phyloP scores from a whole-genome alignment of 2,888 invertebrate genomes.

The Formica aserva region DNA sequence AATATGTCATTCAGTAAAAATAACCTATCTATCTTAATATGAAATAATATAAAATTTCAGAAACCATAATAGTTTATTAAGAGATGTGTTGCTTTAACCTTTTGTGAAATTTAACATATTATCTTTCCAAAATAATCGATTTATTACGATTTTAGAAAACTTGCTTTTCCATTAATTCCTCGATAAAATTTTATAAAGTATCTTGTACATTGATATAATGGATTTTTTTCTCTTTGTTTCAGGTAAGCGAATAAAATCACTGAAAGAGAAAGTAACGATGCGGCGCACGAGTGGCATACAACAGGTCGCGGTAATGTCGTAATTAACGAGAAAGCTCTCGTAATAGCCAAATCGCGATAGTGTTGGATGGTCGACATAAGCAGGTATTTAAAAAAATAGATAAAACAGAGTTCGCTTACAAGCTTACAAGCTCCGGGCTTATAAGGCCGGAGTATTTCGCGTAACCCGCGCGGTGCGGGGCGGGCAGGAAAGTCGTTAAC shows the following conservation, averaged over 20 bases:
- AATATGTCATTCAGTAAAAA: not conserved
- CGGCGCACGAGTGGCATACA: conserved; percentile 32
- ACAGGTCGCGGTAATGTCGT: conserved; percentile 63
- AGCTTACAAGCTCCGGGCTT: conserved; percentile 44
- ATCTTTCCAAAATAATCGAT: not conserved
- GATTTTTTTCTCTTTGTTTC: conserved; percentile 73
- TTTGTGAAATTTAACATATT: not conserved
- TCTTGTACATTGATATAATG: conserved; percentile 16
- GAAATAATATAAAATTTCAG: not conserved
- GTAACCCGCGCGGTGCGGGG: conserved; percentile 56
- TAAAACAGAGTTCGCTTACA: conserved; percentile 50
- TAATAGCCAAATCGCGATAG: conserved; percentile 57
- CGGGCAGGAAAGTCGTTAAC: conserved; percentile 71
- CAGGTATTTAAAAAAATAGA: conserved; percentile 52
- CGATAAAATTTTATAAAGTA: conserved; percentile 13
- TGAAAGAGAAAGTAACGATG: conserved; percentile 24
- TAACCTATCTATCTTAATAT: not conserved
- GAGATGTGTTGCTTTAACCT: not conserved
- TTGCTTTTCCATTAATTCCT: not conserved
- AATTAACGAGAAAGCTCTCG: conserved; percentile 62
- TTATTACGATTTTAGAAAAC: not conserved
- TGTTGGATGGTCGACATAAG: conserved; percentile 39
- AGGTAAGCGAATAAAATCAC: conserved; percentile 70
- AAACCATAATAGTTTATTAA: not conserved
- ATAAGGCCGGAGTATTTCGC: conserved; percentile 52